These are phyloP conservation scores for Stigmatopora argus DNA, from an alignment of 2,113 vertebrate species.

Conservation along the genomic window DNA sequence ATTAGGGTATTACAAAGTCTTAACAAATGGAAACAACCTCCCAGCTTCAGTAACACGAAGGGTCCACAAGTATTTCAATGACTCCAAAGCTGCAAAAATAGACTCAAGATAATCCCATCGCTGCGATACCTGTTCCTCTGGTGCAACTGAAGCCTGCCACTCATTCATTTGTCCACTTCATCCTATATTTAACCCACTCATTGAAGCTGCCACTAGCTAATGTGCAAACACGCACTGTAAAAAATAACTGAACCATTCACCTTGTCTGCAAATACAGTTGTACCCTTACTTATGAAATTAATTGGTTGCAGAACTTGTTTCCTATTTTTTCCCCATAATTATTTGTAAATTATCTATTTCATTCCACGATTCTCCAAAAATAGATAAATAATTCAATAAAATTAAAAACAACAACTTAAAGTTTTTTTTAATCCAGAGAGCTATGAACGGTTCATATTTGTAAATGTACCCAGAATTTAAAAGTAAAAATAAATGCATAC, in stretches of 20 bases:
- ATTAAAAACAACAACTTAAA: no score
- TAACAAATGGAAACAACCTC: neutral
- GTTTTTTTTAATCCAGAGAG: no score
- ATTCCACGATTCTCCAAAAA: no score
- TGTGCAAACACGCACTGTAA: neutral
- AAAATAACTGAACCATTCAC: neutral
- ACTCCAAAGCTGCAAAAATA: slow-evolving; percentile 60
- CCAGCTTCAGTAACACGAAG: slow-evolving; percentile 22
- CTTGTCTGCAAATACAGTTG: neutral
- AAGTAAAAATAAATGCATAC: no score
- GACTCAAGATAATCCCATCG: slow-evolving; percentile 58
- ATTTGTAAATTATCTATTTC: no score
- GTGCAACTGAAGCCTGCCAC: slow-evolving; percentile 24
- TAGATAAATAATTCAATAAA: no score
- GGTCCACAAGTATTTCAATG: slow-evolving; percentile 48
- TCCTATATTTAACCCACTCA: slow-evolving; percentile 55
- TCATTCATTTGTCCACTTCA: slow-evolving; percentile 35
- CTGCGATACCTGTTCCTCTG: slow-evolving; percentile 51
- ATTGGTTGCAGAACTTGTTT: no score
- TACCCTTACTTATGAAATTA: no score
- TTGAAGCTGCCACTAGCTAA: slow-evolving; percentile 10
- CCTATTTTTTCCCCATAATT: no score
- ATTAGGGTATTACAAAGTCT: neutral
- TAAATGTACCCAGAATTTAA: no score
- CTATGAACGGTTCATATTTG: no score